Evolutionary conservation across 2,113 vertebrate genomes (phyloP).

Genomic region (Verasper variegatus): DNA sequence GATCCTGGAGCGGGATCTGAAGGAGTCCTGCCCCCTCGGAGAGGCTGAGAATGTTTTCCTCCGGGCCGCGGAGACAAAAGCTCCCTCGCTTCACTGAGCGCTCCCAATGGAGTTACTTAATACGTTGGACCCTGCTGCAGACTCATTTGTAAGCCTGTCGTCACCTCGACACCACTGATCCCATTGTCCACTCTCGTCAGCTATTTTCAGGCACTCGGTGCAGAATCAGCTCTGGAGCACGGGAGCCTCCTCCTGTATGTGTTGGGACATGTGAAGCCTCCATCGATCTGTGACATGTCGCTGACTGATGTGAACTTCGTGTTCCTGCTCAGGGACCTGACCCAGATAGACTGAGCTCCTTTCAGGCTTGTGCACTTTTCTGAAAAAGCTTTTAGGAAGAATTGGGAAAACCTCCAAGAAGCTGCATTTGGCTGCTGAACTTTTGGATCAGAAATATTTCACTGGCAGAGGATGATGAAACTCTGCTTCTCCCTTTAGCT

Average conservation of each 20-base stretch:
- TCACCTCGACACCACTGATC: constrained; percentile 35
- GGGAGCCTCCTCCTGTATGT: neutral
- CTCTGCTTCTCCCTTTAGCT: too few relatives aligned
- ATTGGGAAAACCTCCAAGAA: too few relatives aligned
- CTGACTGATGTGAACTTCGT: neutral
- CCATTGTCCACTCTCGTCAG: constrained; percentile 24
- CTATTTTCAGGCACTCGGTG: constrained; percentile 28
- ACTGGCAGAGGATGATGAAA: neutral
- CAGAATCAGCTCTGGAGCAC: constrained; percentile 22
- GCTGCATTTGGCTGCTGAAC: too few relatives aligned
- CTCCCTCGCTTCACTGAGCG: constrained; percentile 55
- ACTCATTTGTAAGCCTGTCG: constrained; percentile 60
- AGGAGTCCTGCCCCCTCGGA: constrained; percentile 20
- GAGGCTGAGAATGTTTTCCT: constrained; percentile 52
- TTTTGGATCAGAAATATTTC: neutral
- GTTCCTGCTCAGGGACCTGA: constrained; percentile 27
- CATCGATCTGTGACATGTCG: neutral
- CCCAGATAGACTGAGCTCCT: constrained; percentile 57
- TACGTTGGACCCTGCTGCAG: constrained; percentile 36
- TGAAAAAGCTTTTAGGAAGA: neutral
- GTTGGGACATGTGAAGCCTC: constrained; percentile 1
- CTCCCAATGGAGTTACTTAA: constrained; percentile 59
- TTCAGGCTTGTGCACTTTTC: constrained; percentile 42
- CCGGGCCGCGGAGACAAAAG: constrained; percentile 59
- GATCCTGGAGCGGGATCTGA: constrained; percentile 61